Conservation (phyloP, 2,888 invertebrate genomes). For the Acleris emargana region DNA sequence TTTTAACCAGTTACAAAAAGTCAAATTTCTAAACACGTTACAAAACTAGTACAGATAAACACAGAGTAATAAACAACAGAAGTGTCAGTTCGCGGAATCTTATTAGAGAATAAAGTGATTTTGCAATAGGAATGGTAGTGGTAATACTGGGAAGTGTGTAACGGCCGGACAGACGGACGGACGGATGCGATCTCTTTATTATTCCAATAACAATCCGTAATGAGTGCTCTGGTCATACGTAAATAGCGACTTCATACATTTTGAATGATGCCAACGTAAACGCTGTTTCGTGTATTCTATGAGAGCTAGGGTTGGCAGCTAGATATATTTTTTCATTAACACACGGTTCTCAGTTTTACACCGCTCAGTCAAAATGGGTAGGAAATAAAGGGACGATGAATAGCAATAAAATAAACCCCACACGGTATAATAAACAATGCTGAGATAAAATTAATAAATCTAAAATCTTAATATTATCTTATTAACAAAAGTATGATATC, state of each 20-base stretch:
- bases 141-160: constrained; percentile 71
- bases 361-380: too few species aligned
- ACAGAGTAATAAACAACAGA: constrained; percentile 78
- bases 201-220: constrained; percentile 84
- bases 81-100: constrained; percentile 76
- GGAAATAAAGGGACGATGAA: too few species aligned
- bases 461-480: too few species aligned
- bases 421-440: too few species aligned
- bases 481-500: too few species aligned
- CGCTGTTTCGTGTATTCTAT: constrained; percentile 72
- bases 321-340: background rate
- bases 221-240: constrained; percentile 83
- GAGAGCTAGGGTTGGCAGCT: constrained; percentile 59
- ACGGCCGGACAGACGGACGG: constrained; percentile 77
- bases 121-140: constrained; percentile 65
- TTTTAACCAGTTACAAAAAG: constrained; percentile 43
- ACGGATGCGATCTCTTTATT: constrained; percentile 76
- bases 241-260: constrained; percentile 82
- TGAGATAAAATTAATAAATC: too few species aligned
- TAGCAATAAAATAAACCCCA: too few species aligned
- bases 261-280: constrained; percentile 82
- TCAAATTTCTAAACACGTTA: constrained; percentile 52
- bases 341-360: too few species aligned
- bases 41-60: constrained; percentile 69
- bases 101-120: constrained; percentile 74